Conservation (phyloP, 2,797 vertebrate genomes). For the Tachyglossus aculeatus region DNA sequence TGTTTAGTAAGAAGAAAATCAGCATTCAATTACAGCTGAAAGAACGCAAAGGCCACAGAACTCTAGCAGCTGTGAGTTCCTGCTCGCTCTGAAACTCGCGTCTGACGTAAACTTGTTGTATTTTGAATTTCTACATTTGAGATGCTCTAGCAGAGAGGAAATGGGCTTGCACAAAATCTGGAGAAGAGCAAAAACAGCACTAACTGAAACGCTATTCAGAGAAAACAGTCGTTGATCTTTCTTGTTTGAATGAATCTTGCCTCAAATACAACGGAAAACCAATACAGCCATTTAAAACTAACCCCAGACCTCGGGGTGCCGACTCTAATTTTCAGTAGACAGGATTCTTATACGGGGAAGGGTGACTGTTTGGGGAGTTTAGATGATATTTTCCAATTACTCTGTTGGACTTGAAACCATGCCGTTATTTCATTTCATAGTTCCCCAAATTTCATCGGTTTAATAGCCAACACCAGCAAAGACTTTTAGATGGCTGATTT, state of each 20-base stretch:
- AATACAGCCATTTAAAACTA: not conserved
- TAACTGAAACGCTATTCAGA: constrained; percentile 48
- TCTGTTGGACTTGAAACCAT: too few species aligned
- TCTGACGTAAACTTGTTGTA: not conserved
- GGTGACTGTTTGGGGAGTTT: not conserved
- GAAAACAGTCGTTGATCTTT: constrained; percentile 7
- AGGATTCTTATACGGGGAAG: not conserved
- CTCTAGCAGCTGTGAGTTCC: constrained; percentile 1
- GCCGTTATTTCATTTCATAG: too few species aligned
- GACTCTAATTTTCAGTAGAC: too few species aligned
- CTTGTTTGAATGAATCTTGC: constrained; percentile 2
- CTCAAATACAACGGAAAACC: not conserved
- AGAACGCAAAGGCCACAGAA: constrained; percentile 28
- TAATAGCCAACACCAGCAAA: too few species aligned
- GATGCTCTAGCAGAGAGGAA: constrained; percentile 47
- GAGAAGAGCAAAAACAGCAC: constrained; percentile 42
- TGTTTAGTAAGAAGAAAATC: not conserved
- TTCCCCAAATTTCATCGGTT: too few species aligned
- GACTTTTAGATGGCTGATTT: too few species aligned
- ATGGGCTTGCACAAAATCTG: not conserved
- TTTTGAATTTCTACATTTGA: constrained; percentile 32
- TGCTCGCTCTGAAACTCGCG: not conserved
- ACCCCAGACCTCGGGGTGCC: not conserved
- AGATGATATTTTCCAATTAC: constrained; percentile 45
- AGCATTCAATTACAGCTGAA: not conserved